Base-by-base conservation (phyloP, 2,797 vertebrate species). In the Crypturellus tataupa region DNA sequence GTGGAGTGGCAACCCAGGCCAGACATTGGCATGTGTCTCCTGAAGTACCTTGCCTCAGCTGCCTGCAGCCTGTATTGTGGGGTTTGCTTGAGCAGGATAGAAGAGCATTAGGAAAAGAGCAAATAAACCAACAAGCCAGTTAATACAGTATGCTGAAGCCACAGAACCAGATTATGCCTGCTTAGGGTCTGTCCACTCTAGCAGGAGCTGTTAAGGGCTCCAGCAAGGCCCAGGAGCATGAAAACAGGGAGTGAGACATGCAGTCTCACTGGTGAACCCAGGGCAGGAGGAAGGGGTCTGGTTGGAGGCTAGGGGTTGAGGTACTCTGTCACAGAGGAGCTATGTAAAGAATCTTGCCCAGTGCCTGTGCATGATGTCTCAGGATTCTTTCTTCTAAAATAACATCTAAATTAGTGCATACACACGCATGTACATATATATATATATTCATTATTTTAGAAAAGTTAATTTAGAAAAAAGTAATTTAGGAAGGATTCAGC, bases 341-440 rank as follows among this genome's bases (percentile, higher is more conserved):
- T 87, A 78, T 92, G 85, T 78, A 55, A 96, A 81, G 72, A 85
- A 94, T 93, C 89, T 87, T 85, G 44, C 64, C 49, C 53, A 68
- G 76, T 86, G 78, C 64, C 84, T 91, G 81, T 85, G 60, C 17
- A 3, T 35, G 31, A 42, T 47, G 47, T 89, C 42, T 15, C n/a
- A 64, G 60, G 27, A 76, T 55, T 49, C 65, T 35, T 47, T 49
- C 44, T 47, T 16, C 44, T 35, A 10, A 16, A 12, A 13, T 25
- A 33, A 49, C 46, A 68, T 49, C 33, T 33, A 68, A n/a, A 16
- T n/a, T 55, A 24, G 47, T 55, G 9, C 20, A 31, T 44, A 31
- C 40, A 16, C 9, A 29, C 27, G 17, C 4, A 12, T 13, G 6
- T 21, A 9, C 12, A 14, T 8, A 37, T 4, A 62, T 25, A 23